Percentiles rank a stretch among this genome's conserved stretches.
Evolutionary conservation across 1,140 invertebrate species (phyloP).

Genomic region (Idris sp.): DNA sequence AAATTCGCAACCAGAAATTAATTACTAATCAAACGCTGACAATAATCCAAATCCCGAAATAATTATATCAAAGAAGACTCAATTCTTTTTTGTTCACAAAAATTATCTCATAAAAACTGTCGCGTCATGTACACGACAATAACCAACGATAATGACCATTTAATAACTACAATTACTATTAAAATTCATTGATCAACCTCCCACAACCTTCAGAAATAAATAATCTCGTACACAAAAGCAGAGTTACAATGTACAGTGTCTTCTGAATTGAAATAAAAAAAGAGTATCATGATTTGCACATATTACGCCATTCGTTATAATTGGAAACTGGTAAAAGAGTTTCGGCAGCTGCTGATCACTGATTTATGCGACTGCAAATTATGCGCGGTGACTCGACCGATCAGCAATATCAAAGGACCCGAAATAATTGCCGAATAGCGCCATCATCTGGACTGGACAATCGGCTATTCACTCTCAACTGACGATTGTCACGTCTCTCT

Average conservation of each 20-base stretch:
- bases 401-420: conserved; percentile 36
- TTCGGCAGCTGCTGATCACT: conserved; percentile 34
- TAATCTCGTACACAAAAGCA: conserved; percentile 2
- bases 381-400: conserved; percentile 47
- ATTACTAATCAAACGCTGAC: too few species aligned
- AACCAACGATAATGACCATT: too few species aligned
- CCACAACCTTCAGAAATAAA: not conserved
- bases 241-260: conserved; percentile 2
- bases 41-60: too few species aligned
- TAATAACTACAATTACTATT: conserved; percentile 15
- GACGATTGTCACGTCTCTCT: not conserved
- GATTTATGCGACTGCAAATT: conserved; percentile 52
- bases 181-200: conserved; percentile 5
- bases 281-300: conserved; percentile 43
- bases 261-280: conserved; percentile 14
- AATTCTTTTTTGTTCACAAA: not conserved
- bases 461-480: too few species aligned
- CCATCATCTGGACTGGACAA: too few species aligned
- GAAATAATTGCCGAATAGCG: conserved; percentile 49
- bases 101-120: too few species aligned
- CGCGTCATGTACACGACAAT: too few species aligned
- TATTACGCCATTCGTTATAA: conserved; percentile 43
- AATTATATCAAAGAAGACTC: not conserved
- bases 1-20: too few species aligned
- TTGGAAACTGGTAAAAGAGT: conserved; percentile 31